Conservation (phyloP, 2,113 vertebrate species). For the Acinonyx jubatus region DNA sequence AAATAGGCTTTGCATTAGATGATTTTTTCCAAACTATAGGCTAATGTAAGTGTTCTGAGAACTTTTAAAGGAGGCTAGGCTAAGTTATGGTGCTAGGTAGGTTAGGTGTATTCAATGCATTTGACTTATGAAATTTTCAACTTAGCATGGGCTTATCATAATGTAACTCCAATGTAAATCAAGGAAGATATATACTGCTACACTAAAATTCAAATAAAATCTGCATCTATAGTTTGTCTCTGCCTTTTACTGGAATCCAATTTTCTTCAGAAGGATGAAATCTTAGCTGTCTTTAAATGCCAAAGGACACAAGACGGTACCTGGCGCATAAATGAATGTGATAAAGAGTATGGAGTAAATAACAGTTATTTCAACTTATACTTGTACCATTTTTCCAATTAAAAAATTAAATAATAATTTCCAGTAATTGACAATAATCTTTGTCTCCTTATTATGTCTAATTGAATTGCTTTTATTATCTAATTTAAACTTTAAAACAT, state of each 20-base stretch:
- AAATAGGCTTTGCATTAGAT: background rate
- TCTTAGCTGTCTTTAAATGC: background rate
- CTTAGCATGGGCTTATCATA: background rate
- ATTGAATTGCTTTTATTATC: background rate
- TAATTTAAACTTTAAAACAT: background rate
- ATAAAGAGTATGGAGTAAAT: background rate
- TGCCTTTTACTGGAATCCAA: background rate
- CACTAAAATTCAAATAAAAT: background rate
- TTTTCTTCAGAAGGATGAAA: background rate
- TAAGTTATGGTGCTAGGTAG: background rate
- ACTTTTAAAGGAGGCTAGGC: background rate
- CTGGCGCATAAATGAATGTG: background rate
- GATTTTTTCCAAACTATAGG: background rate
- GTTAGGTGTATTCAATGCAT: background rate
- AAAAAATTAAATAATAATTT: background rate
- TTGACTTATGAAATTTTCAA: background rate
- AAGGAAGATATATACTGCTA: background rate
- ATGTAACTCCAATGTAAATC: background rate
- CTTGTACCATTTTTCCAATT: background rate
- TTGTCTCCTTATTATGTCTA: background rate
- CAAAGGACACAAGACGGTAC: background rate
- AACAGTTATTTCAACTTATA: background rate
- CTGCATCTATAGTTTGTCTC: background rate
- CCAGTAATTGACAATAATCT: background rate
- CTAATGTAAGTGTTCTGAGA: background rate